Percentiles rank a stretch among this genome's conserved stretches.
These are phyloP conservation scores for Odontophorus gujanensis DNA, from an alignment of 2,113 vertebrate genomes.

Conservation along the genomic window DNA sequence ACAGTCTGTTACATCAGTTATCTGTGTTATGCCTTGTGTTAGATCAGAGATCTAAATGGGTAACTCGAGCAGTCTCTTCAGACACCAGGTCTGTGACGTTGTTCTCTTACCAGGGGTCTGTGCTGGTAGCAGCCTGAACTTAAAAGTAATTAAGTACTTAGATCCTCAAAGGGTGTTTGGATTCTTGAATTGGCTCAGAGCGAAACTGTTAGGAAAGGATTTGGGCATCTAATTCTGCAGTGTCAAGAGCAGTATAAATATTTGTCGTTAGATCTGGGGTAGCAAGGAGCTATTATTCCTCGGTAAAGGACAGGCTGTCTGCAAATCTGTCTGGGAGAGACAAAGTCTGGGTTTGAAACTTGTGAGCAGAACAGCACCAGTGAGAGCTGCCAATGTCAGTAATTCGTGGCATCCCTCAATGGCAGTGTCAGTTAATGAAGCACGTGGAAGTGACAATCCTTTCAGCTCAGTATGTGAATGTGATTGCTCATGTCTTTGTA, in stretches of 20 bases:
- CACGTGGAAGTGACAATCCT: neutral
- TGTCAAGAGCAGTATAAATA: neutral
- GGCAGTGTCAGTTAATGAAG: neutral
- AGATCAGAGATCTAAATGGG: neutral
- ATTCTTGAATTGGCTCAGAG: neutral
- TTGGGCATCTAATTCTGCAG: neutral
- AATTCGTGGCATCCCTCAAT: neutral
- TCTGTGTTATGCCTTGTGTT: neutral
- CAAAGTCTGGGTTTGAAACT: neutral
- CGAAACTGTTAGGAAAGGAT: neutral
- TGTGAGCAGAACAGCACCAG: neutral
- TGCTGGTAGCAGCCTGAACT: neutral
- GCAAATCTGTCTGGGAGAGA: neutral
- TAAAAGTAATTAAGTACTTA: neutral
- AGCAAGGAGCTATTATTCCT: neutral
- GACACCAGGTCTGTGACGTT: neutral
- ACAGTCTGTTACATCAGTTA: accelerated
- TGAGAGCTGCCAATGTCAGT: neutral
- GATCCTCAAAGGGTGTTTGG: neutral
- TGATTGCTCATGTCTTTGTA: neutral
- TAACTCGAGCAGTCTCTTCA: neutral
- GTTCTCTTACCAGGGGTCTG: neutral
- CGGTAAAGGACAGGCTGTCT: neutral
- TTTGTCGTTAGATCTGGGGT: neutral
- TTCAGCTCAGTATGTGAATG: neutral